Base-by-base conservation (phyloP, 1,140 invertebrate species). In the Orius laevigatus region DNA sequence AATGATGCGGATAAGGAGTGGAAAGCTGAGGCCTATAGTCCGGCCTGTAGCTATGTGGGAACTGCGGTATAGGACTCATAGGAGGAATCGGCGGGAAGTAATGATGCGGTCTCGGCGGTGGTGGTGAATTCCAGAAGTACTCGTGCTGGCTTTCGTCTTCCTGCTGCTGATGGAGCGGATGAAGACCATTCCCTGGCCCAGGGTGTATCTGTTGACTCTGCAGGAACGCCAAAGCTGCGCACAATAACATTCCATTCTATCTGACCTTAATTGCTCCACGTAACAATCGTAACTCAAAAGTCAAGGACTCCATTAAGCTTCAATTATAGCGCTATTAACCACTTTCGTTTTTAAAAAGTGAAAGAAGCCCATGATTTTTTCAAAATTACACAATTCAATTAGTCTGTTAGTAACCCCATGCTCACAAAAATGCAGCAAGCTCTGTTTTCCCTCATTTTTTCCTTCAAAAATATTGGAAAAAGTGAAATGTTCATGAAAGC, bases 121-220 rank as follows among this genome's bases (percentile, higher is more conserved):
- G 48, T 14, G 48, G 49, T 0, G 16, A 14, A 41, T 50, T 50
- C 49, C 49, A 50, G 31, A 36, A 15, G 42, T 45, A 50, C 18
- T 50, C 42, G 19, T 44, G 41, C 31, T 50, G 49, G 15, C 49
- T 50, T 33, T 50, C 49, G 19, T 42, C 32, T 47, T 36, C 45
- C 3, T 19, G 32, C 12, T 32, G 32, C 33, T 42, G 40, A 12
- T 42, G 36, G n/a, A 12, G 3, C 25, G 25, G 25, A 25, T 25
- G 25, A 25, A 25, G 25, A 25, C 25, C 25, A 8, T 25, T 25
- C 25, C 25, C 25, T 25, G 25, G 25, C 25, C 41, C 44, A 44
- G 49, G 31, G 25, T 10, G 18, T 32, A 43, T 31, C 11, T 43
- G 41, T n/a, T 31, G 42, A 11, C 42, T 32, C 18, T 50, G 41